These are phyloP conservation scores for Drosophila truncata DNA, from an alignment of 1,140 invertebrate genomes.

Conservation along the genomic window DNA sequence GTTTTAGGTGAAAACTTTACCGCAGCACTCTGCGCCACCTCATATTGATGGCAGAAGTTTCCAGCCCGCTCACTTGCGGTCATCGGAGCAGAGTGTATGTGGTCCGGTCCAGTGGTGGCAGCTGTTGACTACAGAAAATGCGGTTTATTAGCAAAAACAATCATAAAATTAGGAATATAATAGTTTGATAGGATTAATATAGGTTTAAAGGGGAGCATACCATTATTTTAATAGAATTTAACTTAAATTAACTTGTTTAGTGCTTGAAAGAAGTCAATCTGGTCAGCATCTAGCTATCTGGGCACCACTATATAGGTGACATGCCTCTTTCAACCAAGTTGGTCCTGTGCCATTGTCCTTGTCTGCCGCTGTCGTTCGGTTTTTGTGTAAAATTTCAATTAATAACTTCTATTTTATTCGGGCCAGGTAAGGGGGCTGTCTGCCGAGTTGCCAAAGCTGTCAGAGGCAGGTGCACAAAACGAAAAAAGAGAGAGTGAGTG, in stretches of 20 bases:
- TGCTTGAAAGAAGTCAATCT: background rate
- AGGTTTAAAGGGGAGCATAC: too few relatives aligned
- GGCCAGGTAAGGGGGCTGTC: conserved; percentile 6
- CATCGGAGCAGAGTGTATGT: background rate
- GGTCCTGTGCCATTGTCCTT: conserved; percentile 23
- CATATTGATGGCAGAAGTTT: conserved; percentile 61
- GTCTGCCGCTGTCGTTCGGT: conserved; percentile 30
- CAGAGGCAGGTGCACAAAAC: conserved; percentile 51
- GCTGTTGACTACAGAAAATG: background rate
- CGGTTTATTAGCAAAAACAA: background rate
- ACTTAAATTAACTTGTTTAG: background rate
- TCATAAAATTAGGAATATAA: background rate
- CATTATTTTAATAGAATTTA: background rate
- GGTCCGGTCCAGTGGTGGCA: background rate
- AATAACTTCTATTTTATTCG: conserved; percentile 60
- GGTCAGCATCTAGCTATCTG: background rate
- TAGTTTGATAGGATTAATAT: background rate
- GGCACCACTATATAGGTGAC: background rate
- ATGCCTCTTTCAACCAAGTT: background rate
- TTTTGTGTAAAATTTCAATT: conserved; percentile 71
- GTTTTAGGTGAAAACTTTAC: conserved; percentile 78
- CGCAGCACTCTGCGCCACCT: conserved; percentile 42
- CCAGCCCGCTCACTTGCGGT: conserved; percentile 19
- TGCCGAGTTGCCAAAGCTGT: conserved; percentile 55
- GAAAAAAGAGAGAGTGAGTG: background rate